These are phyloP conservation scores for Acanthosepion lycidas DNA, from an alignment of 2,888 invertebrate species.

Conservation along the genomic window DNA sequence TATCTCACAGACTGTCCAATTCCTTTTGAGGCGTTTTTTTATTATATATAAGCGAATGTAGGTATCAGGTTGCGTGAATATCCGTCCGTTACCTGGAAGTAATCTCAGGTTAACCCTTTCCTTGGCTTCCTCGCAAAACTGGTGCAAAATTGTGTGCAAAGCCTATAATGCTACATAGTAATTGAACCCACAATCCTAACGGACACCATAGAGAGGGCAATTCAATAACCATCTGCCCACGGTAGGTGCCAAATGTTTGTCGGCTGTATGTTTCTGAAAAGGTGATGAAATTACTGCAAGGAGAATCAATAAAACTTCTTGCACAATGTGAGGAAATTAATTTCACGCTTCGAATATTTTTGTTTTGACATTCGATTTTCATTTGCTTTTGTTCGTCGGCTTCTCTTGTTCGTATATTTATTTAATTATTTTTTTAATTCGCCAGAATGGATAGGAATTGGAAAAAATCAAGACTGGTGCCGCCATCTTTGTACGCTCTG, in stretches of 20 bases:
- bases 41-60: no score
- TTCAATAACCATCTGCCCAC: background rate
- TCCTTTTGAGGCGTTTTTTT: no score
- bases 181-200: no score
- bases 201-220: no score
- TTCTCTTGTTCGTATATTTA: background rate
- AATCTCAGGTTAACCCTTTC: no score
- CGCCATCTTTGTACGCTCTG: background rate
- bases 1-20: no score
- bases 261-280: background rate
- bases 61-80: no score
- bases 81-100: no score
- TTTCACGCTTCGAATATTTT: background rate
- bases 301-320: background rate
- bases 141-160: no score
- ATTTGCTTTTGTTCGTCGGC: background rate
- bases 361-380: slow-evolving; percentile 24
- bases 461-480: background rate
- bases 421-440: background rate
- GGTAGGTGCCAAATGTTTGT: background rate
- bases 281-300: background rate
- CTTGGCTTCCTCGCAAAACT: no score
- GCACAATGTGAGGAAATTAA: background rate
- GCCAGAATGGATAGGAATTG: background rate
- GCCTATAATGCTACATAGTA: no score